A percentile compares a stretch with the other conserved stretches of the same genome.
Conservation (phyloP, 2,888 invertebrate genomes). For the Perithous albicinctus region DNA sequence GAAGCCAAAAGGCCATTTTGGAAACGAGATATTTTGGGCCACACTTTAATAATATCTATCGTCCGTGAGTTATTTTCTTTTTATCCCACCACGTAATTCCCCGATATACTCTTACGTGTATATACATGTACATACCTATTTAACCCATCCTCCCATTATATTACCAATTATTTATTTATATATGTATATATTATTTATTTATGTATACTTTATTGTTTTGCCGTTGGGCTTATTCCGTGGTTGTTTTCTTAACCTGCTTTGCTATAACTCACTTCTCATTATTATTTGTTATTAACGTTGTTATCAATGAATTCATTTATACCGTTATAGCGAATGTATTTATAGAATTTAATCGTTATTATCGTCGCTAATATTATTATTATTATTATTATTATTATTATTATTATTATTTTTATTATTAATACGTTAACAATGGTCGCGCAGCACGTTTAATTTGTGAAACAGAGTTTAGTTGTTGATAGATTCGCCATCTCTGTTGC, state of each 20-base stretch:
- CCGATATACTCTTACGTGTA: constrained; percentile 59
- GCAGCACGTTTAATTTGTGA: constrained; percentile 86
- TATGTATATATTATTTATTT: constrained; percentile 41
- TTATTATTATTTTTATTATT: constrained; percentile 85
- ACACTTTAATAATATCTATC: constrained; percentile 38
- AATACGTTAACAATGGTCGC: constrained; percentile 87
- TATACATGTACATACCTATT: constrained; percentile 61
- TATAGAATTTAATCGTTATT: constrained; percentile 60
- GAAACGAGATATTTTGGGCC: constrained; percentile 26
- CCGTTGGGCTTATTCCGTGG: constrained; percentile 64
- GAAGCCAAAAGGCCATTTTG: constrained; percentile 39
- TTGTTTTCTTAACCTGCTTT: constrained; percentile 43
- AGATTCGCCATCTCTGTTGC: background rate
- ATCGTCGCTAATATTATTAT: constrained; percentile 72
- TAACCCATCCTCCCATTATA: constrained; percentile 54
- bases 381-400: constrained; percentile 82
- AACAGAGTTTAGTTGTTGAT: constrained; percentile 82
- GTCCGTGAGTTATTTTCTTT: constrained; percentile 20
- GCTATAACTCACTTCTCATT: constrained; percentile 40
- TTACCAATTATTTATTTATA: constrained; percentile 67
- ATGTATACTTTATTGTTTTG: constrained; percentile 74
- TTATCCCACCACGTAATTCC: constrained; percentile 41
- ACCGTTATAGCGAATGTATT: constrained; percentile 55
- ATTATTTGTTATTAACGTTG: constrained; percentile 54
- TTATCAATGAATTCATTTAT: constrained; percentile 57